Percentiles rank a stretch among this genome's conserved stretches.
Conservation (phyloP, 2,797 vertebrate species). For the Spinus pinus region DNA sequence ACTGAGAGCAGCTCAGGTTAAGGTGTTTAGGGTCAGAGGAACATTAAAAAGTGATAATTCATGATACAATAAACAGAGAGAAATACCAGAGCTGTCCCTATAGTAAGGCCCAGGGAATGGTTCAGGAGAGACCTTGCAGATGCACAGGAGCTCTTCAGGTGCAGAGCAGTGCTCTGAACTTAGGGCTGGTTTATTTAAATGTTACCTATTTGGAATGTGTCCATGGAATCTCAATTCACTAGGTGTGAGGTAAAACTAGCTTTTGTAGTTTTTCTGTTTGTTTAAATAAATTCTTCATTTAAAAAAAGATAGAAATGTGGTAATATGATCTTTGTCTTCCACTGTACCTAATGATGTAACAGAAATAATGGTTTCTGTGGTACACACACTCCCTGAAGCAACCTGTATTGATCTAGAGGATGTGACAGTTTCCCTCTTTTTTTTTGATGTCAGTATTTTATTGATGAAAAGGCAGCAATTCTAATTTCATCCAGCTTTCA, state of each 20-base stretch:
- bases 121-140: not conserved
- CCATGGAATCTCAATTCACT: not conserved
- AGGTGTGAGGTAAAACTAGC: not conserved
- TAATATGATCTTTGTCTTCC: not conserved
- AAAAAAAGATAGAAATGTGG: not conserved
- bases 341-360: not conserved
- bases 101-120: not conserved
- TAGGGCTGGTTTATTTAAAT: not conserved
- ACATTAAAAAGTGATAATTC: not conserved
- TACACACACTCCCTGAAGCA: not conserved
- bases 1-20: not conserved
- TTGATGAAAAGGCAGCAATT: not conserved
- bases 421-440: not conserved
- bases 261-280: not conserved
- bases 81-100: not conserved
- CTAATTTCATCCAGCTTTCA: not conserved
- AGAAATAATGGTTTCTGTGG: not conserved
- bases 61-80: not conserved
- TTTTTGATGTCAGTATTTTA: not conserved
- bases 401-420: not conserved
- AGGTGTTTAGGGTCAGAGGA: not conserved
- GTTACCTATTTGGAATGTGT: not conserved
- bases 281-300: not conserved
- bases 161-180: not conserved
- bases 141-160: not conserved